phyloP scores from a whole-genome alignment of 2,888 invertebrate genomes.

The Orgyia antiqua region DNA sequence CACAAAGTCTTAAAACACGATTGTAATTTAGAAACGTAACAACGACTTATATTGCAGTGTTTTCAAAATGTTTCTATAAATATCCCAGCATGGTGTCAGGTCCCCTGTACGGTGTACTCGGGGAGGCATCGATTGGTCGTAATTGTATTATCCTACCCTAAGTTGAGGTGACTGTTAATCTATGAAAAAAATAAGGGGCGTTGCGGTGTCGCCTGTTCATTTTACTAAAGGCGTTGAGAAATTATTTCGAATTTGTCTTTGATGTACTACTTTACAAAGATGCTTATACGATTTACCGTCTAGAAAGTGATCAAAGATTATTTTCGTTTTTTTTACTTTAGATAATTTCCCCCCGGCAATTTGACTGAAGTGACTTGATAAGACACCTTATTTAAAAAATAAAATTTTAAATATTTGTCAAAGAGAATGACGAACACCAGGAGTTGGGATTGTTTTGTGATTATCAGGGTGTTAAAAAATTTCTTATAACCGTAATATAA shows the following conservation, averaged over 20 bases:
- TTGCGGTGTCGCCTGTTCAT: slow-evolving; percentile 33
- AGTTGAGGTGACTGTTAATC: slow-evolving; percentile 53
- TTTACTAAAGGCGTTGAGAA: slow-evolving; percentile 28
- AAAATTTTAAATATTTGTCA: too few relatives aligned
- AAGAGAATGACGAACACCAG: too few relatives aligned
- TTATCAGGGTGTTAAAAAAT: too few relatives aligned
- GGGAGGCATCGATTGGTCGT: slow-evolving; percentile 63
- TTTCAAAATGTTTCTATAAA: slow-evolving; percentile 37
- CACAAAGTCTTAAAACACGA: too few relatives aligned
- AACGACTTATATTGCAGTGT: slow-evolving; percentile 16
- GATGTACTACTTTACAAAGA: slow-evolving; percentile 7
- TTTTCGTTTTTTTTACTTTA: neutral
- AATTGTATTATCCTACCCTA: slow-evolving; percentile 64
- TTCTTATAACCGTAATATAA: too few relatives aligned
- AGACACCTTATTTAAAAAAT: too few relatives aligned
- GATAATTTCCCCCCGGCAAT: neutral
- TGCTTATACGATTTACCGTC: slow-evolving; percentile 3
- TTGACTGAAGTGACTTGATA: neutral
- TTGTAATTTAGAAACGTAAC: slow-evolving; percentile 20
- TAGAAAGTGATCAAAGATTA: slow-evolving; percentile 2
- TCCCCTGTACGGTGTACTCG: slow-evolving; percentile 33
- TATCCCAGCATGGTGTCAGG: slow-evolving; percentile 51
- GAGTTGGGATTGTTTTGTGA: too few relatives aligned
- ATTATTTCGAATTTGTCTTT: slow-evolving; percentile 9
- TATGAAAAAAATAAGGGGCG: slow-evolving; percentile 40